Conservation (phyloP, 2,113 vertebrate species). For the Tachycineta bicolor region DNA sequence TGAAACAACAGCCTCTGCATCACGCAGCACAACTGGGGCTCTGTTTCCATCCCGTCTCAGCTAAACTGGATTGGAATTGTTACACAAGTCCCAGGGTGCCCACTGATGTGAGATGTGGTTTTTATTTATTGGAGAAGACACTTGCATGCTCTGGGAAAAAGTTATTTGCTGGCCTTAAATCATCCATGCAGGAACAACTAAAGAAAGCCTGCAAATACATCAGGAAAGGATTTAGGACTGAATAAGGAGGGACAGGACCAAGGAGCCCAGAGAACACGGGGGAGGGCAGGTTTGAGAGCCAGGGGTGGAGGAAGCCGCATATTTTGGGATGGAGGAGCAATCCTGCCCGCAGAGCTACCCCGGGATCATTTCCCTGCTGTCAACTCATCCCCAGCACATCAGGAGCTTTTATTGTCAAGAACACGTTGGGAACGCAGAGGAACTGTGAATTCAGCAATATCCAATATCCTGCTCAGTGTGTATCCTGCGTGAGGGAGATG, state of each 20-base stretch:
- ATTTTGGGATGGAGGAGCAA: neutral
- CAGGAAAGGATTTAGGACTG: neutral
- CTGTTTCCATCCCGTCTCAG: neutral
- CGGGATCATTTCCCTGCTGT: neutral
- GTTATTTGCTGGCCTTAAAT: constrained; percentile 42
- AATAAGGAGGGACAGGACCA: neutral
- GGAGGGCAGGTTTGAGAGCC: neutral
- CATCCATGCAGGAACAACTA: neutral
- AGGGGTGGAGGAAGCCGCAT: neutral
- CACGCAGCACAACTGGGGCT: neutral
- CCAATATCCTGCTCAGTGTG: neutral
- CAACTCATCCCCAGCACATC: neutral
- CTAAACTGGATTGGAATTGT: neutral
- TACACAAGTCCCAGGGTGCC: neutral
- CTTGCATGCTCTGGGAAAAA: neutral
- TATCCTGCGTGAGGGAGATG: neutral
- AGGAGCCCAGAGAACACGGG: neutral
- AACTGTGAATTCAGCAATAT: neutral
- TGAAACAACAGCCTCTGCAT: neutral
- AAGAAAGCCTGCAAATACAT: neutral
- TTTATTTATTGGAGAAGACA: constrained; percentile 62
- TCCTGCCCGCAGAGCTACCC: neutral
- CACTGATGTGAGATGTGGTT: neutral
- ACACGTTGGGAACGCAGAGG: neutral
- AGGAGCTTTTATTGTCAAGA: neutral